Evolutionary conservation across 1,140 invertebrate species (phyloP).

Genomic region (Drosophila nigromelanica): DNA sequence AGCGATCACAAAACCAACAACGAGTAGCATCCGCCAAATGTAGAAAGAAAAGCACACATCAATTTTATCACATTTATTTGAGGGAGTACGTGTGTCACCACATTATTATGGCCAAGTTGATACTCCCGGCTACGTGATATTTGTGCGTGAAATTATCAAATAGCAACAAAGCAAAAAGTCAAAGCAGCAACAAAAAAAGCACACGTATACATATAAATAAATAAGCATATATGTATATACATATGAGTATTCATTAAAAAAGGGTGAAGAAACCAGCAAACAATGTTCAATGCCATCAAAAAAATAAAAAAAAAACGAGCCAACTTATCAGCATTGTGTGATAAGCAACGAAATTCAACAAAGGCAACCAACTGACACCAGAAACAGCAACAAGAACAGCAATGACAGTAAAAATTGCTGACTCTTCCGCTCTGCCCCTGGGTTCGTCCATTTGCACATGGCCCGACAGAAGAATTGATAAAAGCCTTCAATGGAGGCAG

Average conservation of each 20-base stretch:
- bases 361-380: slow-evolving; percentile 42
- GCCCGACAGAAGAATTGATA: slow-evolving; percentile 62
- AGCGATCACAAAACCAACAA: slow-evolving; percentile 6
- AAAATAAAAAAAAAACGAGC: slow-evolving; percentile 53
- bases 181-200: slow-evolving; percentile 18
- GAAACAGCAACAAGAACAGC: slow-evolving; percentile 1
- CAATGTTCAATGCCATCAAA: slow-evolving; percentile 72
- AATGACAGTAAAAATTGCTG: slow-evolving; percentile 14
- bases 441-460: slow-evolving; percentile 60
- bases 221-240: background rate
- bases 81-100: slow-evolving; percentile 58
- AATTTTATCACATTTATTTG: slow-evolving; percentile 69
- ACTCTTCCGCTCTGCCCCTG: background rate
- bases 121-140: slow-evolving; percentile 70
- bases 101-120: slow-evolving; percentile 62
- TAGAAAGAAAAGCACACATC: slow-evolving; percentile 12
- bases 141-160: slow-evolving; percentile 76
- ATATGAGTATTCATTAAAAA: slow-evolving; percentile 42
- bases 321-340: slow-evolving; percentile 69
- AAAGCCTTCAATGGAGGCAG: slow-evolving; percentile 35
- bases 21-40: slow-evolving; percentile 5
- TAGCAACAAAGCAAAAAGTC: slow-evolving; percentile 36
- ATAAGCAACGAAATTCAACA: slow-evolving; percentile 76
- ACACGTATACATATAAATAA: background rate
- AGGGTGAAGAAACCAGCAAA: slow-evolving; percentile 79